Conservation (phyloP, 2,113 vertebrate genomes). For the human (Homo sapiens) region GRCh38 chr2:4863501-4864000, state of each 20-base stretch:
- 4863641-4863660: accelerated
- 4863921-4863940: neutral
- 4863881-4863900: neutral
- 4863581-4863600: accelerated
- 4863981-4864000: neutral
- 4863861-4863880: accelerated
- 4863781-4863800: neutral
- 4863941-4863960: neutral
- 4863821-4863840: neutral
- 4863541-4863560: accelerated
- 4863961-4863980: neutral
- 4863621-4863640: neutral
- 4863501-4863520: accelerated
- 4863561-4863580: no score
- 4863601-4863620: neutral
- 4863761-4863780: neutral
- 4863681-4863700: neutral
- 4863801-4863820: neutral
- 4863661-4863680: accelerated
- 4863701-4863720: accelerated
- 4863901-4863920: neutral
- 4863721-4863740: accelerated
- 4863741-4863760: no score
- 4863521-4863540: accelerated
- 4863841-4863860: neutral